Evolutionary conservation across 2,888 invertebrate species (phyloP), one percentile per base, ranked within the genome.

Genomic region (Quadriops clusia): DNA sequence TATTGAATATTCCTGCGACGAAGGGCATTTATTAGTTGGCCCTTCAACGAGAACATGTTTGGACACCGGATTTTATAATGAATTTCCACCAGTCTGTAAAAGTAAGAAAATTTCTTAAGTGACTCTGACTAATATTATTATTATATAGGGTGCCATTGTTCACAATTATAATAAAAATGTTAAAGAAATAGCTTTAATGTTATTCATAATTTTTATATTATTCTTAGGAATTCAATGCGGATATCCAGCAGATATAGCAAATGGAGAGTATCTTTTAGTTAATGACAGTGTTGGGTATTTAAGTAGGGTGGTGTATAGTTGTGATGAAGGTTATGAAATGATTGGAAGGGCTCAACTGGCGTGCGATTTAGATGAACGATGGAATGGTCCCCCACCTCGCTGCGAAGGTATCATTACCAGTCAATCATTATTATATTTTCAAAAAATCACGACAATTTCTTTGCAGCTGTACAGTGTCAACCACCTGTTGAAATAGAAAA

Each of bases 21-120:
- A 77, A 8, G 90, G 90, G 1, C 87, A 89, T 53, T 66, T 90
- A 24, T 68, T 90, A 3, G 85, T 91, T 16, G 90, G 91, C 2
- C 89, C 90, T 0, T 71, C 79, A 0, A 72, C 75, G 4, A 68
- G 91, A 47, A 82, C 82, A 11, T 91, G 91, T 43, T 68, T 89
- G 23, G 82, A 89, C 40, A 90, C 87, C 4, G 91, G 91, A 23
- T 91, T 91, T 63, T 91, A 87, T 55, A 86, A 87, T 45, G 90
- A 90, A 56, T 90, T 89, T 52, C 86, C 90, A 16, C 90, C 91
- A 0, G 86, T 89, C 23, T 91, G 91, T 60, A 85, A 87, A 74
- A 76, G 90, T 90, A 63, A 77, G 78, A 65, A 21, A 5, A 28
- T 11, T 28, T 14, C 17, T n/a, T n/a, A n/a, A 24, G 13, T 30